These are phyloP conservation scores for Alcis repandata DNA, from an alignment of 2,888 invertebrate species.

Conservation along the genomic window DNA sequence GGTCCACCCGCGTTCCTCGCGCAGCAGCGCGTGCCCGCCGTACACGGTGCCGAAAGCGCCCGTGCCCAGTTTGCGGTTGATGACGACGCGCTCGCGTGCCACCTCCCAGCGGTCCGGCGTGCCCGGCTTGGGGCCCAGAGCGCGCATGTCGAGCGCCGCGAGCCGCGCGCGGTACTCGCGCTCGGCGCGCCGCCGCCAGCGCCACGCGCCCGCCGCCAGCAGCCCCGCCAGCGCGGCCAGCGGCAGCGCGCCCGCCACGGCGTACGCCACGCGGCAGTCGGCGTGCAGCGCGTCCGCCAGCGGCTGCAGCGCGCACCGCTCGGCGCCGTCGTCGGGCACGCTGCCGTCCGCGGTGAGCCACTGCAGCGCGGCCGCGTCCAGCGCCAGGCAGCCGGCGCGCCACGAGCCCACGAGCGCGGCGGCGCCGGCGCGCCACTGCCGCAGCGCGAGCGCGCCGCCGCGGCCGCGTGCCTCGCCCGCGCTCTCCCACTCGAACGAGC, in stretches of 20 bases:
- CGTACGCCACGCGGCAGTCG: constrained; percentile 91
- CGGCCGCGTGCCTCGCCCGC: constrained; percentile 91
- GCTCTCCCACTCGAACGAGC: constrained; percentile 80
- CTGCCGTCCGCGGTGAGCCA: constrained; percentile 89
- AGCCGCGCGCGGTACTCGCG: constrained; percentile 68
- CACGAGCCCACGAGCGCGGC: constrained; percentile 85
- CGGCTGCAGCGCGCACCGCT: constrained; percentile 89
- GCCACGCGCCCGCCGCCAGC: constrained; percentile 62
- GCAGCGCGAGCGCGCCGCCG: constrained; percentile 67
- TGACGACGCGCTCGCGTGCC: constrained; percentile 93
- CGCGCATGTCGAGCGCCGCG: constrained; percentile 69
- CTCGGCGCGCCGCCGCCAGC: constrained; percentile 69
- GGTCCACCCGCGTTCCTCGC: constrained; percentile 89
- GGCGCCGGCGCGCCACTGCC: constrained; percentile 87
- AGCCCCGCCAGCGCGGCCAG: constrained; percentile 60
- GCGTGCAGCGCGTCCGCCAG: constrained; percentile 89
- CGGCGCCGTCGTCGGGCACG: constrained; percentile 90
- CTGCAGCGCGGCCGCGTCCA: constrained; percentile 78
- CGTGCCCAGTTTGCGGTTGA: constrained; percentile 94
- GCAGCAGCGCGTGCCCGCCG: constrained; percentile 93
- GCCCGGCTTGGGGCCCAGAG: constrained; percentile 62
- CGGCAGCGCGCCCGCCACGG: constrained; percentile 65
- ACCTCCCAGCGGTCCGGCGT: constrained; percentile 95
- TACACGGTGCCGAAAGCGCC: constrained; percentile 98
- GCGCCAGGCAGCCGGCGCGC: constrained; percentile 92